Evolutionary conservation across 2,888 invertebrate genomes (phyloP).

Genomic region (Torymus auratus): DNA sequence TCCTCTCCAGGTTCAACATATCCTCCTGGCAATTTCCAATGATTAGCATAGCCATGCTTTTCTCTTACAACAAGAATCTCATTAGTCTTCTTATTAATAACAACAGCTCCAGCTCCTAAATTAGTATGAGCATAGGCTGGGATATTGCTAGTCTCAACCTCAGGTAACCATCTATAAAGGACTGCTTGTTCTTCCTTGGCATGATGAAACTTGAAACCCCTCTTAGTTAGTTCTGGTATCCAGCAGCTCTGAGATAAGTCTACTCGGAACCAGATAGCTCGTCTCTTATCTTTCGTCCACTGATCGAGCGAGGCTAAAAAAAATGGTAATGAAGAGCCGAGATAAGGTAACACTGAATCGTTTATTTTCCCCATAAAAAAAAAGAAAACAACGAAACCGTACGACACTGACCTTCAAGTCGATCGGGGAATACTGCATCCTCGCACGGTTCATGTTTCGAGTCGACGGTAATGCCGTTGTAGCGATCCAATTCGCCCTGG

Average conservation of each 20-base stretch:
- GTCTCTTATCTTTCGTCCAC: constrained; percentile 82
- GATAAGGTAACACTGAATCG: too few species aligned
- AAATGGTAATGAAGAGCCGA: too few species aligned
- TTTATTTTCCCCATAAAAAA: too few species aligned
- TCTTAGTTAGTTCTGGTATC: constrained; percentile 86
- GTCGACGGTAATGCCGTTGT: constrained; percentile 85
- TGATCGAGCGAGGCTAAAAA: constrained; percentile 82
- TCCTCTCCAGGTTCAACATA: constrained; percentile 93
- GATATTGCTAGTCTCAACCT: constrained; percentile 80
- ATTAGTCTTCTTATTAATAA: constrained; percentile 84
- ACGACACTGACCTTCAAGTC: constrained; percentile 79
- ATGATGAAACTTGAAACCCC: constrained; percentile 93
- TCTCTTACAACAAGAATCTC: constrained; percentile 91
- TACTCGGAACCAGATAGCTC: constrained; percentile 91
- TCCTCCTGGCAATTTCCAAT: constrained; percentile 95
- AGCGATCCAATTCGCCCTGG: constrained; percentile 81
- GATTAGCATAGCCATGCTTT: constrained; percentile 76
- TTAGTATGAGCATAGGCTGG: constrained; percentile 90
- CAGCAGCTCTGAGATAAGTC: constrained; percentile 83
- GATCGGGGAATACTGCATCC: constrained; percentile 77
- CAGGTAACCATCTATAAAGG: constrained; percentile 89
- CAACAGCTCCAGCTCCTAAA: constrained; percentile 91
- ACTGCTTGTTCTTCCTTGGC: constrained; percentile 87
- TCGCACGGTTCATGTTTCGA: constrained; percentile 81
- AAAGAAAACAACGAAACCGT: neutral